These are phyloP conservation scores for Alligator sinensis DNA, from an alignment of 2,113 vertebrate genomes.

Conservation along the genomic window DNA sequence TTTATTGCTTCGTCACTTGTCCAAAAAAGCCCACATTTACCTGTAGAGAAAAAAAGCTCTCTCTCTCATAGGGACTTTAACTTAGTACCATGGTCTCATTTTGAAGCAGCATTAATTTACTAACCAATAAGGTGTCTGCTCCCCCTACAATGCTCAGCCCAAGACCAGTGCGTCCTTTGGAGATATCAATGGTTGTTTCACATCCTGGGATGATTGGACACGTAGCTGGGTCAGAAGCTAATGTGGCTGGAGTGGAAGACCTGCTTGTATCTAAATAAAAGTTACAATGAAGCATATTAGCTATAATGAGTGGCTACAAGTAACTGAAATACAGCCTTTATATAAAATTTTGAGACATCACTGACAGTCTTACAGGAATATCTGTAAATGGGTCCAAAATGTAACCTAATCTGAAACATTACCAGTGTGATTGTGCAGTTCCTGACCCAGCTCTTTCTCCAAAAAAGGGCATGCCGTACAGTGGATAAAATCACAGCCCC, in stretches of 20 bases:
- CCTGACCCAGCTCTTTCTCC: neutral
- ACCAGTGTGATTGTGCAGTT: neutral
- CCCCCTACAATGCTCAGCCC: constrained; percentile 98
- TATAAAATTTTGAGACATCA: neutral
- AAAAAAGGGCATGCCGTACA: neutral
- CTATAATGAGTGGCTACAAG: neutral
- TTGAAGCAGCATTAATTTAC: neutral
- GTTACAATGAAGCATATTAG: neutral
- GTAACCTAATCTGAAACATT: neutral
- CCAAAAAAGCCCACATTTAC: neutral
- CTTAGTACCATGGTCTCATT: neutral
- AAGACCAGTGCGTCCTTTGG: constrained; percentile 93
- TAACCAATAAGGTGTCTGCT: constrained; percentile 94
- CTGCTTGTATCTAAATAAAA: constrained; percentile 85
- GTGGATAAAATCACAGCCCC: neutral
- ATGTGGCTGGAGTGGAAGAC: constrained; percentile 88
- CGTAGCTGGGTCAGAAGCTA: constrained; percentile 89
- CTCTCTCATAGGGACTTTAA: neutral
- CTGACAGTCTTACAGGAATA: neutral
- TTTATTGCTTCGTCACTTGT: neutral
- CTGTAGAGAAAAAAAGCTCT: neutral
- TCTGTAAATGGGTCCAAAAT: neutral
- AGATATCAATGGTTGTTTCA: constrained; percentile 97
- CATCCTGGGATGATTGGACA: constrained; percentile 98
- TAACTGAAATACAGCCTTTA: neutral